Evolutionary conservation across 2,888 invertebrate genomes (phyloP).

Genomic region (Dryobota labecula): DNA sequence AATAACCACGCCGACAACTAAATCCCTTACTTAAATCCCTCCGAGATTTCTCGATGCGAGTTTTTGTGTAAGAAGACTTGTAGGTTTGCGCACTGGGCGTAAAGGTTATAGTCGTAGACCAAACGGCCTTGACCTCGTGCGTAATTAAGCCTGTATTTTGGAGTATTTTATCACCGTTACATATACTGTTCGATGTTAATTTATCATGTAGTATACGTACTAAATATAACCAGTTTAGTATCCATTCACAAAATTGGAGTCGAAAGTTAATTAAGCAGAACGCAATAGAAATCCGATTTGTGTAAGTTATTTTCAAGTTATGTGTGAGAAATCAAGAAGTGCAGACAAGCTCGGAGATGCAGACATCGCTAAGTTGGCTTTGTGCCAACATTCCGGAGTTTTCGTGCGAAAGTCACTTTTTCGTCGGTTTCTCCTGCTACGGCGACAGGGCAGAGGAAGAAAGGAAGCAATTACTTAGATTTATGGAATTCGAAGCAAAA

Average conservation of each 20-base stretch:
- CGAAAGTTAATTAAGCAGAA: conserved; percentile 31
- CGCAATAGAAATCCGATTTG: conserved; percentile 52
- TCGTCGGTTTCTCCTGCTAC: conserved; percentile 77
- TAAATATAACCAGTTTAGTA: conserved; percentile 36
- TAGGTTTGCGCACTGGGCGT: conserved; percentile 58
- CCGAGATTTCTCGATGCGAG: conserved; percentile 30
- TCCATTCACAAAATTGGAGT: conserved; percentile 31
- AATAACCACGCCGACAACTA: conserved; percentile 71
- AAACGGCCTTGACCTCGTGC: conserved; percentile 80
- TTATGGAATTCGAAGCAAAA: conserved; percentile 81
- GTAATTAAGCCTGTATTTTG: conserved; percentile 64
- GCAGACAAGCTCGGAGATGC: conserved; percentile 74
- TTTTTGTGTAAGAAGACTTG: conserved; percentile 52
- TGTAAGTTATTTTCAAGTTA: conserved; percentile 59
- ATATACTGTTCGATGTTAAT: conserved; percentile 50
- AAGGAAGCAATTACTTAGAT: conserved; percentile 88
- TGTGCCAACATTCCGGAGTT: conserved; percentile 78
- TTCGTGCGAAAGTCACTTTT: conserved; percentile 82
- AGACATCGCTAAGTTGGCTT: conserved; percentile 78
- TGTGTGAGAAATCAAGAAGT: conserved; percentile 64
- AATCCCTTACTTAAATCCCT: conserved; percentile 61
- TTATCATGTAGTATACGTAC: conserved; percentile 10
- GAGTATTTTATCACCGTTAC: conserved; percentile 56
- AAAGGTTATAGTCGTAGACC: conserved; percentile 58
- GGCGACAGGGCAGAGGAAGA: conserved; percentile 73